Percentiles rank a stretch among this genome's conserved stretches.
Evolutionary conservation across 2,888 invertebrate genomes (phyloP).

Genomic region (Andrena chrysosceles): DNA sequence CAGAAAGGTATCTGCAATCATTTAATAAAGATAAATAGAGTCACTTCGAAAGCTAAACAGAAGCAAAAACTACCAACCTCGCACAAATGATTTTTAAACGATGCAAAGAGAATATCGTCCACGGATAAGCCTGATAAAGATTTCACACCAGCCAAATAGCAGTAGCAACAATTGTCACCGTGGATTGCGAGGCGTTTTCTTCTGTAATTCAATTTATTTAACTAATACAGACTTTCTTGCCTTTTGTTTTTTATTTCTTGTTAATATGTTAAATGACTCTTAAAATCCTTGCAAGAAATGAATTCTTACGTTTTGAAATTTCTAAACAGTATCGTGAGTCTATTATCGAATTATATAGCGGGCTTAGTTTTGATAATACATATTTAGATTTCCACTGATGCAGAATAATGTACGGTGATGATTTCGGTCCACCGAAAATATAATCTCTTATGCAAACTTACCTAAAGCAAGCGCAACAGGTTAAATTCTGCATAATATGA

Average conservation of each 20-base stretch:
- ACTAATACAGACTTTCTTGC: background rate
- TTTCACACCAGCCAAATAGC: slow-evolving; percentile 94
- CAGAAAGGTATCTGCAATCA: slow-evolving; percentile 92
- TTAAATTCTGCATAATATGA: slow-evolving; percentile 89
- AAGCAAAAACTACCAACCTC: slow-evolving; percentile 86
- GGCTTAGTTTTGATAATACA: no score
- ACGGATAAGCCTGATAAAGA: slow-evolving; percentile 91
- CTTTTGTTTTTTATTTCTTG: background rate
- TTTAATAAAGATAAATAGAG: slow-evolving; percentile 20
- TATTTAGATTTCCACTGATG: background rate
- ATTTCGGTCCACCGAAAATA: background rate
- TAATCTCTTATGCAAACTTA: slow-evolving; percentile 71
- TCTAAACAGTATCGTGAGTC: no score
- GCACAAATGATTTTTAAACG: slow-evolving; percentile 94
- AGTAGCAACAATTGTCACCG: slow-evolving; percentile 96
- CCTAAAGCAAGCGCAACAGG: slow-evolving; percentile 91
- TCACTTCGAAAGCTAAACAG: background rate
- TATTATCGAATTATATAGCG: no score
- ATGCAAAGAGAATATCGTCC: slow-evolving; percentile 94
- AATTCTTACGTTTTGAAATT: no score
- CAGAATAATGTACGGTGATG: background rate
- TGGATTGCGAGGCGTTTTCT: slow-evolving; percentile 88
- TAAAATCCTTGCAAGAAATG: no score
- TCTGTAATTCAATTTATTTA: slow-evolving; percentile 73
- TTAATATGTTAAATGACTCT: background rate